Percentiles rank a stretch among this genome's conserved stretches.
Conservation (phyloP, 1,140 invertebrate species). For the Mactra quadrangularis region DNA sequence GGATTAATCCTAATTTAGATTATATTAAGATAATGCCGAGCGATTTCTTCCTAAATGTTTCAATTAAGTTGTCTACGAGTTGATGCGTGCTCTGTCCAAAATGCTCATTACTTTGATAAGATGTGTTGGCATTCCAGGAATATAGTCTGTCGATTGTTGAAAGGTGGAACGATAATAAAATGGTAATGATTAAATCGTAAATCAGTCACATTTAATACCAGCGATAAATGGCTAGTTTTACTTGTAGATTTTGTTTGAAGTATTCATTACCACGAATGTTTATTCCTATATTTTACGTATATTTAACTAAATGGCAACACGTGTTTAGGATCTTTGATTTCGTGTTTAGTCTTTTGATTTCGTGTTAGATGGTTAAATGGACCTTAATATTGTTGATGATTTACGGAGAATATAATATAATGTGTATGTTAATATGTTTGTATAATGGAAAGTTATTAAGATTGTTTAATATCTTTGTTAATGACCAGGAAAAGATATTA, state of each 20-base stretch:
- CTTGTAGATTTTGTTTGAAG: constrained; percentile 38
- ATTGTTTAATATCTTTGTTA: too few relatives aligned
- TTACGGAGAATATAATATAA: too few relatives aligned
- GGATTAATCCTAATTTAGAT: constrained; percentile 65
- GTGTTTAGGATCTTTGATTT: too few relatives aligned
- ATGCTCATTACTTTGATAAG: constrained; percentile 50
- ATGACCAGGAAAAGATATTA: too few relatives aligned
- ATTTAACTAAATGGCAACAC: too few relatives aligned
- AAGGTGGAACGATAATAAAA: constrained; percentile 49
- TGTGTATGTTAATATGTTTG: too few relatives aligned
- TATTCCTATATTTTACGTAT: constrained; percentile 10
- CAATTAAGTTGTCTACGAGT: constrained; percentile 58
- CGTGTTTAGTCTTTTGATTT: too few relatives aligned
- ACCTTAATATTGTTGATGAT: too few relatives aligned
- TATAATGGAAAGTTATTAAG: too few relatives aligned
- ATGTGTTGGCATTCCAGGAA: constrained; percentile 55
- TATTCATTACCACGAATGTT: constrained; percentile 28
- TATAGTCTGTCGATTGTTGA: constrained; percentile 47
- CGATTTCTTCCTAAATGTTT: constrained; percentile 61
- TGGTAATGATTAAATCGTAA: constrained; percentile 31
- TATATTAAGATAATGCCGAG: constrained; percentile 60
- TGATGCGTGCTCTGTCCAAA: constrained; percentile 45
- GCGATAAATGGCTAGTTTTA: constrained; percentile 34
- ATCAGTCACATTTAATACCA: constrained; percentile 44
- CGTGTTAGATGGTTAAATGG: too few relatives aligned